Percentiles rank a stretch among this genome's conserved stretches.
These are phyloP conservation scores for Copsychus sechellarum DNA, from an alignment of 2,113 vertebrate species.

Conservation along the genomic window DNA sequence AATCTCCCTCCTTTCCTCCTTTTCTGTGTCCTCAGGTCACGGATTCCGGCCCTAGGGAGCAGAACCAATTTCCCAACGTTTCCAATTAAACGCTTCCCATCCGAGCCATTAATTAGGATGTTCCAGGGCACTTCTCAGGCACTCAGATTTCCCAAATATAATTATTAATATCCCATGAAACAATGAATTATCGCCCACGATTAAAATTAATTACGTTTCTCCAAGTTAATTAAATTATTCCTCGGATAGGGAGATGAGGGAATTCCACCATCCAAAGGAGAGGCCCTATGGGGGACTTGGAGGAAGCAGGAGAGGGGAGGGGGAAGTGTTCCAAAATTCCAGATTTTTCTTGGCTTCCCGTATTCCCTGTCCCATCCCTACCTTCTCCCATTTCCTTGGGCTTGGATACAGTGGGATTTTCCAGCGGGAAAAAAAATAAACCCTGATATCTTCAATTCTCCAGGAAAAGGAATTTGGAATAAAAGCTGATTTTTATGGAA, in stretches of 20 bases:
- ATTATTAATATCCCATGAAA: constrained; percentile 74
- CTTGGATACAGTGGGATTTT: rapidly evolving
- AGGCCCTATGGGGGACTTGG: neutral
- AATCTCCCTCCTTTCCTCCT: neutral
- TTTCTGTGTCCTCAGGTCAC: neutral
- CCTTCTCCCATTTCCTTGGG: rapidly evolving
- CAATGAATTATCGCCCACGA: constrained; percentile 74
- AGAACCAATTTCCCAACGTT: neutral
- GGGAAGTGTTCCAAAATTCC: neutral
- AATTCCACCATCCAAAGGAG: constrained; percentile 41
- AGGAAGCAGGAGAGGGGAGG: rapidly evolving
- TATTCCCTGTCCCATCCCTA: neutral
- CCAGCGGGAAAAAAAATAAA: rapidly evolving
- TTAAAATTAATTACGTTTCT: constrained; percentile 81
- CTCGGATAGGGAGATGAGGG: constrained; percentile 25
- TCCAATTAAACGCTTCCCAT: constrained; percentile 32
- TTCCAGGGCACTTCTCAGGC: constrained; percentile 60
- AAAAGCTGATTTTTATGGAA: rapidly evolving
- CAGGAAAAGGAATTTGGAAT: neutral
- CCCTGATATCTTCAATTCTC: rapidly evolving
- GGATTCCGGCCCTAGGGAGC: neutral
- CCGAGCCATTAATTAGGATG: constrained; percentile 64
- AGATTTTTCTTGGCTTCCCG: rapidly evolving
- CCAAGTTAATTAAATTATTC: constrained; percentile 77
- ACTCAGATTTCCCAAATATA: constrained; percentile 11